phyloP scores from a whole-genome alignment of 2,888 invertebrate species.

The Erpobdella octoculata region DNA sequence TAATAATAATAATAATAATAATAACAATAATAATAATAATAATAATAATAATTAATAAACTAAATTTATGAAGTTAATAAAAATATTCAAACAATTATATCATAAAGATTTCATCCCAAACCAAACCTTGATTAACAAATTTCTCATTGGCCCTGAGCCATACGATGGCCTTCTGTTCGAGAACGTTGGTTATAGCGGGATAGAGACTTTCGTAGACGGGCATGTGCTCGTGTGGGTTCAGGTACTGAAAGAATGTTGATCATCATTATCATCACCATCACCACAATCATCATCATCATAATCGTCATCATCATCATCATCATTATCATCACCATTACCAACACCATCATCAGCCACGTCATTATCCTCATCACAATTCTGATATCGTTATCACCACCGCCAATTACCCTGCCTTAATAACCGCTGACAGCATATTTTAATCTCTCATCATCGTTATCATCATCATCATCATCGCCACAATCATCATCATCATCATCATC shows the following conservation, averaged over 20 bases:
- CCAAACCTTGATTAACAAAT: background rate
- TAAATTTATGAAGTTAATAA: too few relatives aligned
- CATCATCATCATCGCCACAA: background rate
- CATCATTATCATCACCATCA: background rate
- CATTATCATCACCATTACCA: slow-evolving; percentile 13
- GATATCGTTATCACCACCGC: slow-evolving; percentile 11
- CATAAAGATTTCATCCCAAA: too few relatives aligned
- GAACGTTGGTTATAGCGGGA: background rate
- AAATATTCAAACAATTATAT: too few relatives aligned
- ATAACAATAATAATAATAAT: too few relatives aligned
- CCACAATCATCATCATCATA: slow-evolving; percentile 6
- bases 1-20: too few relatives aligned
- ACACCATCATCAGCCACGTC: background rate
- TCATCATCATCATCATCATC: slow-evolving; percentile 15
- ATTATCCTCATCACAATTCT: slow-evolving; percentile 8
- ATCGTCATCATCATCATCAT: slow-evolving; percentile 22
- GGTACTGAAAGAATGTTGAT: background rate
- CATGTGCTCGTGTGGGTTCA: background rate
- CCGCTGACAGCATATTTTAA: background rate
- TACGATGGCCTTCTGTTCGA: background rate
- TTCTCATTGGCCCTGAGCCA: background rate
- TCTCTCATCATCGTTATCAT: slow-evolving; percentile 5
- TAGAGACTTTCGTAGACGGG: slow-evolving; percentile 4
- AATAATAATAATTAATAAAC: too few relatives aligned
- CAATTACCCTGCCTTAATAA: slow-evolving; percentile 1